Conservation (phyloP, 2,888 invertebrate genomes). For the Pristionchus arcanus region DNA sequence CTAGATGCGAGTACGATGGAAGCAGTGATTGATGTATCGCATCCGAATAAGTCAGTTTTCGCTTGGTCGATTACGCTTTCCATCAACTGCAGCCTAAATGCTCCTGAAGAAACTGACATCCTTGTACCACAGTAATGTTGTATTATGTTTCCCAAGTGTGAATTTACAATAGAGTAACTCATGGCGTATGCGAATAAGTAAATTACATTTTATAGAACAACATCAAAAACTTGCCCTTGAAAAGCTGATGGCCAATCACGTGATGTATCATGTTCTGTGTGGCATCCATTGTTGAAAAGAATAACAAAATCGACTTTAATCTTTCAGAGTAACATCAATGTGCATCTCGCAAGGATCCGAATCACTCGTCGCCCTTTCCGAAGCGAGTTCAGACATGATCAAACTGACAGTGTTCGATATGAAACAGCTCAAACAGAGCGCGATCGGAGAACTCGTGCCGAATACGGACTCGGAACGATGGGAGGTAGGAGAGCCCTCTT, state of each 20-base stretch:
- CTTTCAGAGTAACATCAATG: slow-evolving; percentile 28
- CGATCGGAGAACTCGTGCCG: slow-evolving; percentile 51
- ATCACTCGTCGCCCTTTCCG: slow-evolving; percentile 25
- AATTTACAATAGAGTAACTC: too few species aligned
- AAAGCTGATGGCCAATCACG: too few species aligned
- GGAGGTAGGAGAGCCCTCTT: slow-evolving; percentile 48
- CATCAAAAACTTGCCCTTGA: too few species aligned
- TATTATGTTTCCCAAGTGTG: too few species aligned
- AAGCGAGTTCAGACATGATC: neutral
- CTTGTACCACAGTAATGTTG: too few species aligned
- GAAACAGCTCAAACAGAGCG: slow-evolving; percentile 39
- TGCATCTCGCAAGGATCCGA: slow-evolving; percentile 55
- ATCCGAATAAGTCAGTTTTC: slow-evolving; percentile 17
- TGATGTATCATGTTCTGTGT: too few species aligned
- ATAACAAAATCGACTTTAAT: too few species aligned
- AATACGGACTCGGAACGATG: neutral
- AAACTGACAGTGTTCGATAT: slow-evolving; percentile 42
- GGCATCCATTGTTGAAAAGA: too few species aligned
- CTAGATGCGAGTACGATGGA: slow-evolving; percentile 48
- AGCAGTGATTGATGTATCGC: slow-evolving; percentile 46
- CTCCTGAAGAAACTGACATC: too few species aligned
- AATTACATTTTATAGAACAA: neutral
- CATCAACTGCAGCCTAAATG: too few species aligned
- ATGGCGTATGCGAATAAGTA: neutral
- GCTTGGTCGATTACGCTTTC: neutral